These are phyloP conservation scores for Penaeus monodon DNA, from an alignment of 2,888 invertebrate species.

Conservation along the genomic window DNA sequence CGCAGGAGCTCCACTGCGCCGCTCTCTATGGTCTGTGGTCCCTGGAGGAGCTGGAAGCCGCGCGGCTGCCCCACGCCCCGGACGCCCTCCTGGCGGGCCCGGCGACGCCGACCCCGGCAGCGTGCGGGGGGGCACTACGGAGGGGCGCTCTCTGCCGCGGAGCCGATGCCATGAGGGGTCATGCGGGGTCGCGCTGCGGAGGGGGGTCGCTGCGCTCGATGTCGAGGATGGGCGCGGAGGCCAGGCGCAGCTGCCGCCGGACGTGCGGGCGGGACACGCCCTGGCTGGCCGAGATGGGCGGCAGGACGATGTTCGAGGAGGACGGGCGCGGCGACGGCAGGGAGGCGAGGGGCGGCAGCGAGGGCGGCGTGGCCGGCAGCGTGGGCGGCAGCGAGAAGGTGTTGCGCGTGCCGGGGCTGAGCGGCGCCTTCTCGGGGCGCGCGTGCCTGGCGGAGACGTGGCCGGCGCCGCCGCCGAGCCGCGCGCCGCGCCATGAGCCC, in stretches of 20 bases:
- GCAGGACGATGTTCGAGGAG: constrained; percentile 46
- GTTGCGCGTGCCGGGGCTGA: constrained; percentile 5
- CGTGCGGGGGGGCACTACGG: background rate
- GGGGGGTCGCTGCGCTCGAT: constrained; percentile 12
- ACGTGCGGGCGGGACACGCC: constrained; percentile 36
- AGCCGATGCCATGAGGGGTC: constrained; percentile 41
- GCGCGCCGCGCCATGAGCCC: constrained; percentile 49
- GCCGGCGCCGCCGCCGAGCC: constrained; percentile 46
- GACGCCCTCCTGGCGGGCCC: background rate
- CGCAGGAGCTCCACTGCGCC: too few species aligned
- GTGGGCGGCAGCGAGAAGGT: constrained; percentile 54
- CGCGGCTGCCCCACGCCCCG: background rate
- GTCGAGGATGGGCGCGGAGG: constrained; percentile 46
- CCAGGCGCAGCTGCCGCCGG: constrained; percentile 48
- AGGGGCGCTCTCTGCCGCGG: constrained; percentile 16
- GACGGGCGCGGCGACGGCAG: constrained; percentile 35
- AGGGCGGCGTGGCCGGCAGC: constrained; percentile 28
- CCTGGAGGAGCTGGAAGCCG: background rate
- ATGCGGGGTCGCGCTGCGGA: constrained; percentile 33
- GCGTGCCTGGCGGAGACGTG: constrained; percentile 11
- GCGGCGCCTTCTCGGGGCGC: constrained; percentile 12
- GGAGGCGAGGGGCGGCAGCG: constrained; percentile 49
- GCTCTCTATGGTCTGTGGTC: background rate
- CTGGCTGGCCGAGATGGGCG: constrained; percentile 42
- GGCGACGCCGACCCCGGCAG: background rate